A percentile compares a stretch with the other conserved stretches of the same genome.
Evolutionary conservation across 2,888 invertebrate species (phyloP).

Genomic region (Lycia hirtaria): DNA sequence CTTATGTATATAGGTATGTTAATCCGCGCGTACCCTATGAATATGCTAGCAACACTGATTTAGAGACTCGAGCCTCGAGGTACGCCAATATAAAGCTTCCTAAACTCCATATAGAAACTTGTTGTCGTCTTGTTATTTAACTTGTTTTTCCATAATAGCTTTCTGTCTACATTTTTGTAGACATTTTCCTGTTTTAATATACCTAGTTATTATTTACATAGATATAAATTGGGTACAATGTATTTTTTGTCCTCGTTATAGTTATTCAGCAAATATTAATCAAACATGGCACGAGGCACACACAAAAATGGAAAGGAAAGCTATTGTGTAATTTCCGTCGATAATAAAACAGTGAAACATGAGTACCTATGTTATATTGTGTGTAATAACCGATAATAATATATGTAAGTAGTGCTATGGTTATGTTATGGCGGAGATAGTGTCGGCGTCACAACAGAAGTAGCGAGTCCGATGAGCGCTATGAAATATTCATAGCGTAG

Average conservation of each 20-base stretch:
- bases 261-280: slow-evolving; percentile 1
- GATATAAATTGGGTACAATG: slow-evolving; percentile 20
- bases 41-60: slow-evolving; percentile 18
- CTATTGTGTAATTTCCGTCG: slow-evolving; percentile 15
- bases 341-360: background rate
- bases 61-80: slow-evolving; percentile 2
- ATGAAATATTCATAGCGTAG: slow-evolving; percentile 80
- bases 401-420: background rate
- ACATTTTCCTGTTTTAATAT: slow-evolving; percentile 12
- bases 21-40: slow-evolving; percentile 3
- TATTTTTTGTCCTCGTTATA: slow-evolving; percentile 6
- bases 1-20: background rate
- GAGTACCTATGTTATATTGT: background rate
- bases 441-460: slow-evolving; percentile 61
- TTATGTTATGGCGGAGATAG: background rate
- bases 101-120: slow-evolving; percentile 3
- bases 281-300: background rate
- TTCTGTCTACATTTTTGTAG: slow-evolving; percentile 3
- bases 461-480: slow-evolving; percentile 40
- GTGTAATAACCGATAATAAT: background rate
- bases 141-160: slow-evolving; percentile 7
- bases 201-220: background rate
- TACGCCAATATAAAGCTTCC: background rate
- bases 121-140: slow-evolving; percentile 18
- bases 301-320: background rate